Evolutionary conservation across 2,888 invertebrate genomes (phyloP).

Genomic region (Megalurothrips usitatus): DNA sequence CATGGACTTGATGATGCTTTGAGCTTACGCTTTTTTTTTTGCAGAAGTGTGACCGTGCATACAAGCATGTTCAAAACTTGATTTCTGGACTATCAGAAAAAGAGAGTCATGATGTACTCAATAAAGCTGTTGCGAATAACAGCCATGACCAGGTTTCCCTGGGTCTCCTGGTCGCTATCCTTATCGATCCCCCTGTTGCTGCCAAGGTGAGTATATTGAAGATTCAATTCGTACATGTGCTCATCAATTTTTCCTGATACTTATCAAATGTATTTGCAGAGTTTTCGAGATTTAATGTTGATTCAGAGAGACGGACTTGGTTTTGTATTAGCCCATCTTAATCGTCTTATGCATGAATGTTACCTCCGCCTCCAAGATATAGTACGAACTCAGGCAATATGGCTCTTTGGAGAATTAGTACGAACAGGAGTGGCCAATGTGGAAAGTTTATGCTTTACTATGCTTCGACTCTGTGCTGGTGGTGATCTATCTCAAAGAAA

Average conservation of each 20-base stretch:
- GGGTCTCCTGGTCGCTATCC: slow-evolving; percentile 82
- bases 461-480: slow-evolving; percentile 90
- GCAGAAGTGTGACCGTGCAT: slow-evolving; percentile 87
- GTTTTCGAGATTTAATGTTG: slow-evolving; percentile 86
- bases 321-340: slow-evolving; percentile 73
- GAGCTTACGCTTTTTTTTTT: neutral
- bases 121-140: slow-evolving; percentile 78
- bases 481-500: slow-evolving; percentile 86
- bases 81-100: slow-evolving; percentile 83
- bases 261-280: slow-evolving; percentile 46
- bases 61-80: slow-evolving; percentile 68
- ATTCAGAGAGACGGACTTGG: slow-evolving; percentile 84
- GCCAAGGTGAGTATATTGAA: slow-evolving; percentile 51
- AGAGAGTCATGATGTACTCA: slow-evolving; percentile 87
- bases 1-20: too few species aligned
- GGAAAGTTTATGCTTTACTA: slow-evolving; percentile 84
- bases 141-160: slow-evolving; percentile 91
- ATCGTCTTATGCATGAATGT: slow-evolving; percentile 81
- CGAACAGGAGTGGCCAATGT: slow-evolving; percentile 81
- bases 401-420: slow-evolving; percentile 89
- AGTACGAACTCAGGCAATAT: slow-evolving; percentile 76
- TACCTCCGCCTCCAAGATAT: slow-evolving; percentile 82
- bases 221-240: too few species aligned
- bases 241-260: too few species aligned
- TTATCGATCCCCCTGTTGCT: slow-evolving; percentile 74